Evolutionary conservation across 2,797 vertebrate genomes (phyloP).

Genomic region (Phyllotis vaccarum): DNA sequence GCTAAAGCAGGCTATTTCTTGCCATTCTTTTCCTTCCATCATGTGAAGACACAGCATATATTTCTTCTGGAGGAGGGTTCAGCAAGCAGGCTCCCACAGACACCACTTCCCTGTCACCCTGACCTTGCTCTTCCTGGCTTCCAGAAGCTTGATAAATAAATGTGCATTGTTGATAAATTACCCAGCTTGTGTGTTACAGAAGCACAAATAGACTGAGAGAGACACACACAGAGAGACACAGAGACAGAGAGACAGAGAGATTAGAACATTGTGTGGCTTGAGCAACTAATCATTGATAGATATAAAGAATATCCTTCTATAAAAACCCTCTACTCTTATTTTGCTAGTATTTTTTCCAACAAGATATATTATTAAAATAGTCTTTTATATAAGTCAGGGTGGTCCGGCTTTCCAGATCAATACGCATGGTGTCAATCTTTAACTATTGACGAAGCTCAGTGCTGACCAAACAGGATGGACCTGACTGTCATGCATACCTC

Average conservation of each 20-base stretch:
- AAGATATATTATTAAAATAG: conserved; percentile 4
- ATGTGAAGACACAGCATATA: neutral
- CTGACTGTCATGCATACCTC: neutral
- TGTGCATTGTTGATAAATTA: neutral
- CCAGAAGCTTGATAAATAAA: neutral
- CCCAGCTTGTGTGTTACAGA: neutral
- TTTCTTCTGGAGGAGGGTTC: neutral
- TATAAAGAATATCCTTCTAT: neutral
- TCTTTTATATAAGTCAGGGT: neutral
- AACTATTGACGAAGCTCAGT: neutral
- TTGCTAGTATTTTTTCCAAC: neutral
- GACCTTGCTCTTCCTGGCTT: neutral
- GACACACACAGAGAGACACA: neutral
- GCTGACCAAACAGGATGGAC: neutral
- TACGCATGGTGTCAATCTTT: neutral
- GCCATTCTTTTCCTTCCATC: neutral
- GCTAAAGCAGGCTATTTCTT: neutral
- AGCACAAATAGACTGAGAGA: neutral
- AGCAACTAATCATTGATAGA: neutral
- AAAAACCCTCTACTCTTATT: conserved; percentile 4
- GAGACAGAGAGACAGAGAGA: neutral
- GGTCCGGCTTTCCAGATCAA: neutral
- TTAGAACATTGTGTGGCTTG: neutral
- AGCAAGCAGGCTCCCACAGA: neutral
- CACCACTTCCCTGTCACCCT: neutral